These are phyloP conservation scores for Lagopus muta DNA, from an alignment of 2,113 vertebrate genomes.

Conservation along the genomic window DNA sequence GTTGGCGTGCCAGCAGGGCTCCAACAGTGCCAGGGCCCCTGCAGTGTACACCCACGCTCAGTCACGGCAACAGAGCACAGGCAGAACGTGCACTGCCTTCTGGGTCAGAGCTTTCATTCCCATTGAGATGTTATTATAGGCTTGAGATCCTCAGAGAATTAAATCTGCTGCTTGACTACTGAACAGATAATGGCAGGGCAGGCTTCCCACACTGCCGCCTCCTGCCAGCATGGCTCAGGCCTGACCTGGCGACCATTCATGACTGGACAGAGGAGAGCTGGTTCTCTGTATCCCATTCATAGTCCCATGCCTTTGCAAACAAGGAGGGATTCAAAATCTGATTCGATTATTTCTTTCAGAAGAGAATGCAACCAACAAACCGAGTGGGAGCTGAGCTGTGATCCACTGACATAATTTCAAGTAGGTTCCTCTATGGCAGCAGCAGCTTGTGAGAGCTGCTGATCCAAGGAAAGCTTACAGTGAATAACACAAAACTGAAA, in stretches of 20 bases:
- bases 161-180: conserved; percentile 28
- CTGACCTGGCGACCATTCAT: conserved; percentile 57
- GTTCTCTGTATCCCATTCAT: conserved; percentile 37
- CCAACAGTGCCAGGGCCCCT: not conserved
- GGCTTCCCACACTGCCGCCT: conserved; percentile 51
- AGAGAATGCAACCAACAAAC: conserved; percentile 12
- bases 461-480: not conserved
- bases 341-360: not conserved
- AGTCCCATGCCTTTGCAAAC: conserved; percentile 41
- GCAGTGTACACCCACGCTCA: not conserved
- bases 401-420: conserved; percentile 4
- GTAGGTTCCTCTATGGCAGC: not conserved
- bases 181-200: conserved; percentile 61
- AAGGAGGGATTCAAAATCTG: conserved; percentile 35
- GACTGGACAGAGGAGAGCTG: conserved; percentile 40
- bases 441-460: not conserved
- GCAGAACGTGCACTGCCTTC: conserved; percentile 20
- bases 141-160: conserved; percentile 45
- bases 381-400: not conserved
- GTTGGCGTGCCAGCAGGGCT: not conserved
- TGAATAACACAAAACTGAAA: conserved; percentile 13
- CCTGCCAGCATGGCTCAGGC: conserved; percentile 15
- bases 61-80: not conserved
- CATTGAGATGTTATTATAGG: conserved; percentile 49
- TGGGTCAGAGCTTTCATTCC: conserved; percentile 44